phyloP scores from a whole-genome alignment of 2,888 invertebrate species.

The Exephanes ischioxanthus region DNA sequence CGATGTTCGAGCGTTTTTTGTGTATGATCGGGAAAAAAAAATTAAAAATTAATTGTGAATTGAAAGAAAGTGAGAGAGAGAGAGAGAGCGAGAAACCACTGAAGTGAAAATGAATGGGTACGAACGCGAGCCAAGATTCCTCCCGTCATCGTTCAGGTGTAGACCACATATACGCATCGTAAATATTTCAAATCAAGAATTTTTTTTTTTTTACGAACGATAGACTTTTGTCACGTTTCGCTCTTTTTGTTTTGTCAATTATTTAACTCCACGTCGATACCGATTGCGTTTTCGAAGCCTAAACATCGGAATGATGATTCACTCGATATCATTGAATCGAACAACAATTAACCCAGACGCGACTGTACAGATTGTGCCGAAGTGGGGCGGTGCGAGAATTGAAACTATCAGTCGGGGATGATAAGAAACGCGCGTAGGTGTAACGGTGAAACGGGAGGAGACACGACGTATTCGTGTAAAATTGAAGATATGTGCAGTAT shows the following conservation, averaged over 20 bases:
- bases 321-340: slow-evolving; percentile 4
- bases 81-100: not conserved
- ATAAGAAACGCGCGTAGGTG: not conserved
- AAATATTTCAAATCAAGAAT: not conserved
- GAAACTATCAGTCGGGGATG: slow-evolving; percentile 14
- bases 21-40: slow-evolving; percentile 51
- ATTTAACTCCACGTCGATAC: slow-evolving; percentile 26
- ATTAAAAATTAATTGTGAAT: slow-evolving; percentile 20
- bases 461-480: slow-evolving; percentile 59
- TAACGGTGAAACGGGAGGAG: slow-evolving; percentile 12
- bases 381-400: not conserved
- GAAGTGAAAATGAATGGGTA: slow-evolving; percentile 13
- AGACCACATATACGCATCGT: slow-evolving; percentile 3
- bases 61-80: slow-evolving; percentile 8
- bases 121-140: slow-evolving; percentile 41
- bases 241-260: not conserved
- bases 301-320: not conserved
- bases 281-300: slow-evolving; percentile 10
- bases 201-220: slow-evolving; percentile 42
- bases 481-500: slow-evolving; percentile 67
- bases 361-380: not conserved
- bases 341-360: not conserved
- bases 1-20: slow-evolving; percentile 54
- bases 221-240: slow-evolving; percentile 63
- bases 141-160: slow-evolving; percentile 28